A percentile compares a stretch with the other conserved stretches of the same genome.
Evolutionary conservation across 2,888 invertebrate species (phyloP).

Genomic region (Lottia scabra): DNA sequence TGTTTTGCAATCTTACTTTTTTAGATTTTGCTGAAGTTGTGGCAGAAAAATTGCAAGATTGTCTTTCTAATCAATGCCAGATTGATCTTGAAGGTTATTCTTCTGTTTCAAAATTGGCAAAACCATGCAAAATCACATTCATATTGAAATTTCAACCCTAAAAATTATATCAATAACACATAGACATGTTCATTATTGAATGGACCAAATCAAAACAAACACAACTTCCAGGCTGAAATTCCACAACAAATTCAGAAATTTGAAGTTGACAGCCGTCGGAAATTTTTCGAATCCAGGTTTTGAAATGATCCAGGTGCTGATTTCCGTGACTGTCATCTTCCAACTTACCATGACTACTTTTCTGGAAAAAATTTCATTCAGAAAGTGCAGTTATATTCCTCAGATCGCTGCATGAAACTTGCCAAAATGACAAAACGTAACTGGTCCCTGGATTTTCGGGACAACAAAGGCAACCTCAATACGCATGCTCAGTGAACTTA

Average conservation of each 20-base stretch:
- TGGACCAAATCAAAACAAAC: no score
- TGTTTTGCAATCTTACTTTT: no score
- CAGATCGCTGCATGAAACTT: neutral
- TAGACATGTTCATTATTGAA: no score
- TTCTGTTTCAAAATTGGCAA: no score
- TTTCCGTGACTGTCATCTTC: neutral
- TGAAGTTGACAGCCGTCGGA: neutral
- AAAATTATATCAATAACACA: no score
- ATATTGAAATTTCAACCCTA: no score
- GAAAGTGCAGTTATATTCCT: neutral
- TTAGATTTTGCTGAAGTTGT: no score
- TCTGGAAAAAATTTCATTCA: slow-evolving; percentile 1
- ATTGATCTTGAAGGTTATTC: no score
- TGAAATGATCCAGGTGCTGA: neutral
- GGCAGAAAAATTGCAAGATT: no score
- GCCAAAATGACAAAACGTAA: neutral
- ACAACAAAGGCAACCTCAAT: slow-evolving; percentile 40
- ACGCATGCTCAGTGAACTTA: slow-evolving; percentile 45
- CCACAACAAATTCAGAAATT: neutral
- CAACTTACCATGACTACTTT: neutral
- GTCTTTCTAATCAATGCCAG: no score
- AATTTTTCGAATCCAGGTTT: neutral
- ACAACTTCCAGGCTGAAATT: no score
- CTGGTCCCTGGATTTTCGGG: slow-evolving; percentile 47
- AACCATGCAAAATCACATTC: no score